Base-by-base conservation (phyloP, 2,888 invertebrate genomes). In the Acanthoscelides obtectus region DNA sequence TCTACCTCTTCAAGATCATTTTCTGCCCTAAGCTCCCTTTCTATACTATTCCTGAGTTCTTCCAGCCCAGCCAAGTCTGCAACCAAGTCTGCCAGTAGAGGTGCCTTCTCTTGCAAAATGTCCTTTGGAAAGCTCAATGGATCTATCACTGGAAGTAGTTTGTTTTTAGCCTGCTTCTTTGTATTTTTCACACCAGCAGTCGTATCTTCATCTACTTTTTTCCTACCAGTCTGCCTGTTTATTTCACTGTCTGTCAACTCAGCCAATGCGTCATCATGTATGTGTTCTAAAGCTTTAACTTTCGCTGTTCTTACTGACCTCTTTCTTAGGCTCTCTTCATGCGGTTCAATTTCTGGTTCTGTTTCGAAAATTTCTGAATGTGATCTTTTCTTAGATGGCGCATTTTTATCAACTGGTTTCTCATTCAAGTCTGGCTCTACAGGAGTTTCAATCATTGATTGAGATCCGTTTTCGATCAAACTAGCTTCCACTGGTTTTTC, bases 221-320 rank as follows among this genome's bases (percentile, higher is more conserved):
- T 69, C 66, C 27, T 69, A 20, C 20, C n/a, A 27, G 20, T 25
- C 45, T 70, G 70, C 67, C 67, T 66, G 8, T 73, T 75, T 70
- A 70, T 72, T 67, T 76, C 73, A 25, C 70, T 71, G 63, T 78
- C 78, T 20, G 77, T 75, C 68, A 79, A 72, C 22, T 80, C 78
- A 0, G 75, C 74, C 20, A 79, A 68, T 5, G 77, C 80, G 68
- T 79, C 79, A 72, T 79, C 81, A 22, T 79, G 78, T 6, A 81
- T 80, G 70, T 76, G 75, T 70, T 81, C 80, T 45, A 80, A 69
- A 17, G 80, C 80, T 76, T 80, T 81, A 3, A 76, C 73, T 77
- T 81, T 81, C 0, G 80, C 79, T 45, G 70, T 78, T 71, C 80
- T 20, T 6, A 45, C 45, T 12, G 45, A 4, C 17, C 45, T 45